Evolutionary conservation across 2,113 vertebrate genomes (phyloP), one percentile per base, ranked within the genome.

Genomic region (Spermophilus dauricus): DNA sequence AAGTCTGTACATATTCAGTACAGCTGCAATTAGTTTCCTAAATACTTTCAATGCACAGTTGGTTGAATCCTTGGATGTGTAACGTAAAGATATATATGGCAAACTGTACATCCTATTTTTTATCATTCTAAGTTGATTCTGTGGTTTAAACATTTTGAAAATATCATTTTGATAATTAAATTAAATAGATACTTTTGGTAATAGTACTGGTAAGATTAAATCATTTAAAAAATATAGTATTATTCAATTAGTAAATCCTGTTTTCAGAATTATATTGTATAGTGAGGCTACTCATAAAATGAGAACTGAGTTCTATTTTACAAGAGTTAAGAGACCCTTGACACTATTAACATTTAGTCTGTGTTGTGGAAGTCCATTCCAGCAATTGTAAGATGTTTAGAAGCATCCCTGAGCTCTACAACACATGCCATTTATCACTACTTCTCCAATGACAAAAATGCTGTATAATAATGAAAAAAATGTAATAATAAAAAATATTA

Each of bases 121-220:
- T 82, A 11, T 69, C 63, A 75, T 34, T 97, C 17, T 81, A 6
- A 45, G 48, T 88, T 88, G 75, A 86, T 80, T 87, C 67, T 91
- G 13, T 96, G 24, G 39, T 53, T 82, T 97, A 82, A 65, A 63
- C n/a, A 72, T 96, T 88, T 82, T 92, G 73, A 8, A 95, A 78
- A 14, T 67, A 67, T 63, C 20, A 39, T 88, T 84, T 88, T 95
- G 48, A 67, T 92, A 75, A 30, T 69, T 67, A 89, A 91, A 91
- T 13, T 56, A 37, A 90, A 8, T 8, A 28, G 11, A 13, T 89
- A 83, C n/a, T 85, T 92, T 89, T 83, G 87, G 8, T 91, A 37
- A 34, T 73, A 28, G 48, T 34, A 53, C 9, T 53, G 58, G 32
- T 87, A 32, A 69, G 32, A 3, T 45, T n/a, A 56, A 88, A 12